Conservation (phyloP, 1,140 invertebrate species). For the Cryptotermes secundus region DNA sequence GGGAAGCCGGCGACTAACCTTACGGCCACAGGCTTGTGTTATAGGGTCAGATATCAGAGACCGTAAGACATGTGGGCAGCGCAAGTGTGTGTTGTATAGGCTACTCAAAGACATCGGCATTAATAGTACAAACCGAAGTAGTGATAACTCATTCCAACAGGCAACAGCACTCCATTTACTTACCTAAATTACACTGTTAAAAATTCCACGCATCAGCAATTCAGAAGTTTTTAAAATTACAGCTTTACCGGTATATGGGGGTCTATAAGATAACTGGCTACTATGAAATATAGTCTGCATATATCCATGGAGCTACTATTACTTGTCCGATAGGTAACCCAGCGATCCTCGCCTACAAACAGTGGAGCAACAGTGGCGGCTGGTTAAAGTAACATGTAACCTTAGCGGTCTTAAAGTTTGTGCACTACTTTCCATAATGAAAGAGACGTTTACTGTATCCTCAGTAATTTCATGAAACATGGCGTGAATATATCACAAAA, state of each 20-base stretch:
- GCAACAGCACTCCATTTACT: neutral
- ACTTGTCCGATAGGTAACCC: neutral
- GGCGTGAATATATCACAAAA: too few species aligned
- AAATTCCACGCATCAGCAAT: neutral
- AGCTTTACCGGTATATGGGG: neutral
- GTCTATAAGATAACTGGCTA: neutral
- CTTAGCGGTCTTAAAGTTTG: too few species aligned
- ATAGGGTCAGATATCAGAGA: too few species aligned
- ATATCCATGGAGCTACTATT: neutral
- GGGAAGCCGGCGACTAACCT: too few species aligned
- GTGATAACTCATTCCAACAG: neutral
- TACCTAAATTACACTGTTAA: neutral
- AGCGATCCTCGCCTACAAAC: neutral
- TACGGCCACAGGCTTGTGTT: too few species aligned
- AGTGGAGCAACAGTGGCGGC: neutral
- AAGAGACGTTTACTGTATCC: too few species aligned
- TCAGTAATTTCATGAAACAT: too few species aligned
- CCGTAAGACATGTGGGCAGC: too few species aligned
- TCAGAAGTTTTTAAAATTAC: neutral
- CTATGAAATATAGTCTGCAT: neutral
- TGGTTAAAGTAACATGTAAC: too few species aligned
- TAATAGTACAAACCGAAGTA: neutral
- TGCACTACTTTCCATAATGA: too few species aligned
- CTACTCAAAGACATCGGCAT: too few species aligned
- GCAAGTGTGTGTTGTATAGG: too few species aligned